Evolutionary conservation across 2,113 vertebrate species (phyloP).

Genomic region (Triplophysa dalaica): DNA sequence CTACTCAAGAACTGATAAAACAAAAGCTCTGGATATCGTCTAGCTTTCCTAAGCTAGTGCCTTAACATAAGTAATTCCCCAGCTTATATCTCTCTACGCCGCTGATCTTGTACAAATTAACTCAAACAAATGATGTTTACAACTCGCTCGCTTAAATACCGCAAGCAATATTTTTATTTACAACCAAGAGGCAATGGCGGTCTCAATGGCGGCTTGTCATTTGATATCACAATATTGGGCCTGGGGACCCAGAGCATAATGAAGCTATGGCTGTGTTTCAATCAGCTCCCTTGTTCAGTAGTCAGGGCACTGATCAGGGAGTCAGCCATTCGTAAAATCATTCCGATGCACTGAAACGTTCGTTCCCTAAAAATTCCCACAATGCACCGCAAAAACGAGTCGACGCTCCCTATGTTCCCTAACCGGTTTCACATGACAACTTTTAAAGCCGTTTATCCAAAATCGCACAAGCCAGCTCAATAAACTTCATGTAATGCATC

Average conservation of each 20-base stretch:
- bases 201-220: constrained; percentile 20
- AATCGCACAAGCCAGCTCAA: no score
- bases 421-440: no score
- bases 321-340: no score
- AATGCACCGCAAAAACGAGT: no score
- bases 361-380: no score
- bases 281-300: no score
- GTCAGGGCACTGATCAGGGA: no score
- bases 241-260: constrained; percentile 26
- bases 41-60: background rate
- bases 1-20: background rate
- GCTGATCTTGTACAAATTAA: constrained; percentile 24
- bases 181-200: constrained; percentile 26
- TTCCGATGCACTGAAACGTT: no score
- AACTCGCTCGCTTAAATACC: constrained; percentile 34
- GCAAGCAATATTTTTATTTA: constrained; percentile 48
- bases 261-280: constrained; percentile 2
- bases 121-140: constrained; percentile 43
- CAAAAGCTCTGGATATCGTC: background rate
- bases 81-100: background rate
- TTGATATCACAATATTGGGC: constrained; percentile 43
- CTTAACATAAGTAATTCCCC: background rate
- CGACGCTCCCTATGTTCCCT: no score
- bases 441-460: no score
- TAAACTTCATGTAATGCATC: no score